These are phyloP conservation scores for Drosophila kuntzei DNA, from an alignment of 2,888 invertebrate species.

Conservation along the genomic window DNA sequence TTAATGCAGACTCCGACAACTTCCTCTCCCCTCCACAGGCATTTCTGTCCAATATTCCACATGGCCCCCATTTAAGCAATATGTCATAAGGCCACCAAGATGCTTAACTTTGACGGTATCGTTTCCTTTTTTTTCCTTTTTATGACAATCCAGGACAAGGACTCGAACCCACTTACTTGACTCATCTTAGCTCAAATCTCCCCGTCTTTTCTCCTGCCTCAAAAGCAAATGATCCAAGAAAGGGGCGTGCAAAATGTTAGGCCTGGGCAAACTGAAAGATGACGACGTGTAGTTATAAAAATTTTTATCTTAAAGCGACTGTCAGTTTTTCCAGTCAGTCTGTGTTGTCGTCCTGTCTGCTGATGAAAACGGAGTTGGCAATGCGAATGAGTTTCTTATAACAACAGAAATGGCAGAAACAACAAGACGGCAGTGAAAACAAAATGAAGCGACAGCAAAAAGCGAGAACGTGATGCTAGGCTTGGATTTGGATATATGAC, in stretches of 20 bases:
- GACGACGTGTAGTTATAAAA: slow-evolving; percentile 77
- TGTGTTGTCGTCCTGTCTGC: slow-evolving; percentile 27
- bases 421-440: slow-evolving; percentile 56
- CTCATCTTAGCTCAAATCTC: slow-evolving; percentile 10
- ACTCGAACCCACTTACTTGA: slow-evolving; percentile 3
- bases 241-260: slow-evolving; percentile 64
- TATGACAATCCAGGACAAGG: slow-evolving; percentile 68
- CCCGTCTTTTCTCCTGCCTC: not conserved
- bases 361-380: slow-evolving; percentile 80
- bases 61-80: slow-evolving; percentile 74
- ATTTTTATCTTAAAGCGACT: slow-evolving; percentile 76
- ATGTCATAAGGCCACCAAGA: slow-evolving; percentile 78
- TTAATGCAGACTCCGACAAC: slow-evolving; percentile 31
- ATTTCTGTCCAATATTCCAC: slow-evolving; percentile 52
- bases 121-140: slow-evolving; percentile 50
- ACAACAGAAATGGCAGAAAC: slow-evolving; percentile 44
- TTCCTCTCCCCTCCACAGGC: slow-evolving; percentile 1
- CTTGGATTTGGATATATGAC: slow-evolving; percentile 29
- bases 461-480: slow-evolving; percentile 71
- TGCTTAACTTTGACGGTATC: slow-evolving; percentile 68
- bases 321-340: slow-evolving; percentile 53
- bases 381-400: slow-evolving; percentile 80
- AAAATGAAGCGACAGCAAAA: slow-evolving; percentile 80
- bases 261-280: slow-evolving; percentile 41
- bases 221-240: slow-evolving; percentile 61